phyloP scores from a whole-genome alignment of 2,113 vertebrate genomes.

The Pteronura brasiliensis region DNA sequence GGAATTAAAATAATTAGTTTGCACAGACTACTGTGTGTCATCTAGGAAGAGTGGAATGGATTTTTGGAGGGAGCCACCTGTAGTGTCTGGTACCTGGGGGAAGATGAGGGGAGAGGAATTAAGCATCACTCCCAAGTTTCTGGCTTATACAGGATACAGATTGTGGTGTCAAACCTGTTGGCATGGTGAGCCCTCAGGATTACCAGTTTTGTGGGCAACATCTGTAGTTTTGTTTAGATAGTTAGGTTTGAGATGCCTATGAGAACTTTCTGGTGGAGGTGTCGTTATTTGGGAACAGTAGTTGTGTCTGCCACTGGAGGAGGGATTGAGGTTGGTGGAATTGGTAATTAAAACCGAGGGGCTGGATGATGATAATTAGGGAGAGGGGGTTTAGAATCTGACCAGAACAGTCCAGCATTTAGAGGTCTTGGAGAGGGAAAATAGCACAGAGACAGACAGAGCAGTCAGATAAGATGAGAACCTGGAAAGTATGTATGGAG shows the following conservation, averaged over 20 bases:
- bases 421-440: background rate
- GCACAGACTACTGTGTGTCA: background rate
- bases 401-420: background rate
- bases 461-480: background rate
- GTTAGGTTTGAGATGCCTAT: background rate
- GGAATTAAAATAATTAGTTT: background rate
- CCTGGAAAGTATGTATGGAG: background rate
- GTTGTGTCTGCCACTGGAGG: background rate
- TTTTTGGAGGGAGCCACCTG: background rate
- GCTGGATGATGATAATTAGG: background rate
- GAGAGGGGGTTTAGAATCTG: background rate
- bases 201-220: background rate
- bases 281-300: background rate
- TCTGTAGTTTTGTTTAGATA: background rate
- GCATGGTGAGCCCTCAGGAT: background rate
- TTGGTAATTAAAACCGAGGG: background rate
- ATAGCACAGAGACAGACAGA: background rate
- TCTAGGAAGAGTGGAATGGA: background rate
- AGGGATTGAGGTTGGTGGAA: background rate
- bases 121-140: background rate
- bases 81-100: background rate
- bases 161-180: background rate
- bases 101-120: background rate
- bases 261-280: background rate
- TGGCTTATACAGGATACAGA: background rate